Percentiles rank a stretch among this genome's conserved stretches.
These are phyloP conservation scores for Hippopotamyrus pictus DNA, from an alignment of 2,797 vertebrate species.

Conservation along the genomic window DNA sequence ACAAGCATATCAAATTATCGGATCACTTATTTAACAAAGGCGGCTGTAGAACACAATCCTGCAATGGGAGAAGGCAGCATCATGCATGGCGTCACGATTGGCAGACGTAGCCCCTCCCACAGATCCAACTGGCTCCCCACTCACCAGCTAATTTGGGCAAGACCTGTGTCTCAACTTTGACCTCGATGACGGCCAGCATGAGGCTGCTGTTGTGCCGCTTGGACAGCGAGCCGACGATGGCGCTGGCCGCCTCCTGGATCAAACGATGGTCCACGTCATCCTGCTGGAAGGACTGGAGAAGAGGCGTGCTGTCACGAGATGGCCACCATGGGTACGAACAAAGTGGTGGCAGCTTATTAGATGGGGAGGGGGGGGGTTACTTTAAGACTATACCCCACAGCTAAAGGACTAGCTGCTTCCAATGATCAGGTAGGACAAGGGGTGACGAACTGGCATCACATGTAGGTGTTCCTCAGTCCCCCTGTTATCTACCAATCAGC, in stretches of 20 bases:
- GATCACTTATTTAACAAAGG: background rate
- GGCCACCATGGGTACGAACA: too few relatives aligned
- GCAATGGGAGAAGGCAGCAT: background rate
- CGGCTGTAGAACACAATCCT: background rate
- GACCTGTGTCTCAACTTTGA: conserved; percentile 86
- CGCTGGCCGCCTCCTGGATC: conserved; percentile 77
- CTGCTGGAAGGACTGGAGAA: conserved; percentile 74
- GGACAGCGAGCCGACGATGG: conserved; percentile 79
- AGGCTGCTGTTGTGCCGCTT: conserved; percentile 85
- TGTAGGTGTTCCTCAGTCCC: background rate
- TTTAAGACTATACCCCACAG: background rate
- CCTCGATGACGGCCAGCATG: conserved; percentile 85
- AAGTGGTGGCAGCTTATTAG: background rate
- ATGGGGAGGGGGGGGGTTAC: background rate
- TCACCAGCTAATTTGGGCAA: conserved; percentile 65
- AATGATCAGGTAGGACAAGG: background rate
- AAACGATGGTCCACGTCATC: conserved; percentile 77
- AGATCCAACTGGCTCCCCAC: conserved; percentile 31
- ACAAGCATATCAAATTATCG: background rate
- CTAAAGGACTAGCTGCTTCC: background rate
- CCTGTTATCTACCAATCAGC: background rate
- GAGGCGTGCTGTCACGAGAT: background rate
- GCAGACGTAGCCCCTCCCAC: background rate
- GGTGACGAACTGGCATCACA: background rate
- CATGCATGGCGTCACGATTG: background rate